These are phyloP conservation scores for Stenopsyche tienmushanensis DNA, from an alignment of 1,140 invertebrate genomes.

Conservation along the genomic window DNA sequence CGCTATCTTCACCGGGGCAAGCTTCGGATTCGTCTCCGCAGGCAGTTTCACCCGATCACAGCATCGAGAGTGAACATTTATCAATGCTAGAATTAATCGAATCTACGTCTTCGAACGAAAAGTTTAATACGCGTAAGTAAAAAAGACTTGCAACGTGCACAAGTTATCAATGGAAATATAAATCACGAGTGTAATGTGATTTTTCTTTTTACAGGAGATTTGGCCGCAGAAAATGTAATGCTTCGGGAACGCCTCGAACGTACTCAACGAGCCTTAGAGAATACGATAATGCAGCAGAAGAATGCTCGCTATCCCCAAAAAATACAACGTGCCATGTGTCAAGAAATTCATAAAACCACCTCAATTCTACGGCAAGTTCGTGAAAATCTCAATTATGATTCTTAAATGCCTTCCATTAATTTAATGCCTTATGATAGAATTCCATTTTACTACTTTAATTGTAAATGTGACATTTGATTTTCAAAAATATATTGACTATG, in stretches of 20 bases:
- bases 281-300: conserved; percentile 59
- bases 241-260: conserved; percentile 58
- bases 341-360: conserved; percentile 64
- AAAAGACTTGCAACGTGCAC: no score
- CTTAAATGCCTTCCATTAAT: conserved; percentile 6
- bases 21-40: conserved; percentile 46
- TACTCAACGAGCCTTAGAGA: conserved; percentile 59
- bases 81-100: conserved; percentile 54
- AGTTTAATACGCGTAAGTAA: conserved; percentile 11
- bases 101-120: conserved; percentile 1
- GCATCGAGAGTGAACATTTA: conserved; percentile 60
- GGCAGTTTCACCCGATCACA: conserved; percentile 58
- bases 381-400: conserved; percentile 47
- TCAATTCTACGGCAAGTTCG: conserved; percentile 61
- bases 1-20: not conserved
- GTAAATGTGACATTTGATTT: not conserved
- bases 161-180: not conserved
- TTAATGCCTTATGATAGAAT: conserved; percentile 16
- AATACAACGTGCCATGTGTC: conserved; percentile 63
- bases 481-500: no score
- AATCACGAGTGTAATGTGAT: conserved; percentile 5
- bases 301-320: conserved; percentile 58
- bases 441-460: conserved; percentile 25
- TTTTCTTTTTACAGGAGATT: conserved; percentile 47
- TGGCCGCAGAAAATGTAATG: conserved; percentile 60